phyloP scores from a whole-genome alignment of 2,113 vertebrate genomes.

The Chionomys nivalis region DNA sequence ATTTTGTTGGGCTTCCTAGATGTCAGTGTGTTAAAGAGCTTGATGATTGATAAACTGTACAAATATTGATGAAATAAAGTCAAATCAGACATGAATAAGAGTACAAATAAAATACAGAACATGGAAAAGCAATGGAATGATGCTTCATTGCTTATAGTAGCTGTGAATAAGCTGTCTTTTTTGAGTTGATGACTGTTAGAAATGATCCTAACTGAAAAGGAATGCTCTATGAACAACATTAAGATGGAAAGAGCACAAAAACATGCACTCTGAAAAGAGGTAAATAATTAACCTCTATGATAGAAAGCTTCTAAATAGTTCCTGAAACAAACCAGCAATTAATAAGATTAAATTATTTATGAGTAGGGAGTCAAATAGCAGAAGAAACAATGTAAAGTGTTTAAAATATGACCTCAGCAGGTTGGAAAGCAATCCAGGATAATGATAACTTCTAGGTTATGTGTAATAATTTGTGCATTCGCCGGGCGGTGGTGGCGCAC shows the following conservation, averaged over 20 bases:
- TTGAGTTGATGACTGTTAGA: background rate
- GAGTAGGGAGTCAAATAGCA: background rate
- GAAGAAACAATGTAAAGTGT: background rate
- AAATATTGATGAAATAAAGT: background rate
- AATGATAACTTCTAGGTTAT: background rate
- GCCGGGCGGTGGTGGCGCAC: no score
- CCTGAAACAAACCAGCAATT: background rate
- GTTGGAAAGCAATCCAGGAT: background rate
- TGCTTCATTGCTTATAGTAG: background rate
- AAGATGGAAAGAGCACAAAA: background rate
- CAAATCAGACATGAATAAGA: background rate
- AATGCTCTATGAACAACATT: background rate
- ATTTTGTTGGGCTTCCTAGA: background rate
- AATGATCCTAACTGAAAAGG: background rate
- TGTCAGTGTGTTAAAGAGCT: background rate
- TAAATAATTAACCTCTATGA: background rate
- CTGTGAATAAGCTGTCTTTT: background rate
- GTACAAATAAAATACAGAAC: background rate
- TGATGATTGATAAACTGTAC: background rate
- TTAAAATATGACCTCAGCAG: background rate
- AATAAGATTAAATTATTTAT: background rate
- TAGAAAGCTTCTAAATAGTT: background rate
- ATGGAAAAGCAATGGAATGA: background rate
- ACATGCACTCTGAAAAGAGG: background rate
- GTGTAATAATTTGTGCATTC: background rate